Evolutionary conservation across 1,140 invertebrate genomes (phyloP), one percentile per base, ranked within the genome.

Genomic region (Dreissena rostriformis): DNA sequence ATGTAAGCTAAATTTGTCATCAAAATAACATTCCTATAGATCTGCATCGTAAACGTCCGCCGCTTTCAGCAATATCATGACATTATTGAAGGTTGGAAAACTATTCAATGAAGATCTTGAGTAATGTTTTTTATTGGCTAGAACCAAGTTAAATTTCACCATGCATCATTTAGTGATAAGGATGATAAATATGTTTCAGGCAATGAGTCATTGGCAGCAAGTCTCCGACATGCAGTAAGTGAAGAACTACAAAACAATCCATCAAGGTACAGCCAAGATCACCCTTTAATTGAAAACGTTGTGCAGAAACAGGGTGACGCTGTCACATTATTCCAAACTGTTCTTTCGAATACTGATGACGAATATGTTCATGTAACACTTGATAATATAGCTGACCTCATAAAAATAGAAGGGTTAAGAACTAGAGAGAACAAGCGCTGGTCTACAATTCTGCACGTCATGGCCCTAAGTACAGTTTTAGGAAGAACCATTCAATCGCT

Each of bases 281-380:
- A 67, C 29, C 24, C 24, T n/a, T 67, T 24, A 24, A 67, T 67
- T n/a, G 24, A 67, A 67, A 67, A 29, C 8, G 15, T 67, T 67
- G 24, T 67, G 24, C 17, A 67, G 22, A 29, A 67, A 67, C 17
- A 67, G 15, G 39, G 39, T 8, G 65, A 67, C 29, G 24, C 29
- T 26, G 24, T 26, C 24, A 67, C 22, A 28, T 67, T 67, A 19
- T 67, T n/a, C 22, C 65, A 67, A 19, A n/a, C 24, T 14, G 24
- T 67, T 17, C 17, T 67, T 67, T 67, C 65, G 29, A 67, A 67
- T 29, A 17, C 17, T 67, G 65, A 67, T 67, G 65, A 67, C 22
- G 17, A 19, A n/a, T 29, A 24, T 24, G 29, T 67, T 17, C 11
- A 17, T 19, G 24, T 67, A 5, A 67, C 65, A 67, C 65, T 67